Evolutionary conservation across 2,888 invertebrate genomes (phyloP).

Genomic region (Nysson spinosus): DNA sequence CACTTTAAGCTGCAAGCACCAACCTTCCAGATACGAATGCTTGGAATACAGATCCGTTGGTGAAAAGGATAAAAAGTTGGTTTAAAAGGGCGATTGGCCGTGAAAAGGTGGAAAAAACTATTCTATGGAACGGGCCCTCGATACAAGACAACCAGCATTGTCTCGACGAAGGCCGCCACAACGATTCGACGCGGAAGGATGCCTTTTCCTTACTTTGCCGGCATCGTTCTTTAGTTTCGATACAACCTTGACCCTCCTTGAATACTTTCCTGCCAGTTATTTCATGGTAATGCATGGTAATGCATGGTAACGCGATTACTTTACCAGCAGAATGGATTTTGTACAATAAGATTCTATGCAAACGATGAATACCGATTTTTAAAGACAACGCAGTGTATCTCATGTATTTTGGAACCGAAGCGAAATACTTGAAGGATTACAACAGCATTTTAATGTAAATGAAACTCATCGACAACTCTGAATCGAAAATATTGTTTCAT

Average conservation of each 20-base stretch:
- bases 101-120: slow-evolving; percentile 31
- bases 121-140: slow-evolving; percentile 6
- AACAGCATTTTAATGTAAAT: too few relatives aligned
- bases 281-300: background rate
- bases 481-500: too few relatives aligned
- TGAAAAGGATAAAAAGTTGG: slow-evolving; percentile 23
- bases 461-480: too few relatives aligned
- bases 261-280: background rate
- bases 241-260: background rate
- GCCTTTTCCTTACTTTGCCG: slow-evolving; percentile 4
- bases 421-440: too few relatives aligned
- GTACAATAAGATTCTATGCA: too few relatives aligned
- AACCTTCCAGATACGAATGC: too few relatives aligned
- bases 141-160: slow-evolving; percentile 21
- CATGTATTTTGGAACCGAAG: too few relatives aligned
- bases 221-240: background rate
- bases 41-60: too few relatives aligned
- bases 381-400: too few relatives aligned
- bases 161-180: slow-evolving; percentile 19
- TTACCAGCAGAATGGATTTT: too few relatives aligned
- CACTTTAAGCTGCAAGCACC: too few relatives aligned
- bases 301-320: background rate
- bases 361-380: too few relatives aligned
- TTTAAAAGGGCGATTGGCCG: slow-evolving; percentile 24
- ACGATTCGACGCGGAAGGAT: slow-evolving; percentile 35